These are phyloP conservation scores for Nyctalus aviator DNA, from an alignment of 2,797 vertebrate species.

Conservation along the genomic window DNA sequence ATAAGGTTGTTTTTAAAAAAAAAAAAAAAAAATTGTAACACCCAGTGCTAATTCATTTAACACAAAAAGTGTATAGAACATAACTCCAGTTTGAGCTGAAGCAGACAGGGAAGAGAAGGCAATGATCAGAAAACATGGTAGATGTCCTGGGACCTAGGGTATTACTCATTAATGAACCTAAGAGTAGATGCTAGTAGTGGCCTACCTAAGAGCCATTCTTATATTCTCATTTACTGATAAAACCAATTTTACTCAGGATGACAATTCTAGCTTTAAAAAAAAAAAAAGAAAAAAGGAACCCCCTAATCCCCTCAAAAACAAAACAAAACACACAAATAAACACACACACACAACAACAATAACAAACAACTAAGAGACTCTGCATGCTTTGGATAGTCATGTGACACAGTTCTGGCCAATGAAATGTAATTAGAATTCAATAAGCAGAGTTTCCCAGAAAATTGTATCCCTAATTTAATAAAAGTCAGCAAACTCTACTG, in stretches of 20 bases:
- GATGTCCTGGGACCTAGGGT: background rate
- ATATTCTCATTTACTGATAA: background rate
- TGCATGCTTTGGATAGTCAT: background rate
- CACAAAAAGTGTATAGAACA: background rate
- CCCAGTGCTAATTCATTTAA: background rate
- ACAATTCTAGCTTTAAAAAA: background rate
- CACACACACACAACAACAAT: too few species aligned
- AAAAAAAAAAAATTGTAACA: slow-evolving; percentile 26
- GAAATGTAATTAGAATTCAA: background rate
- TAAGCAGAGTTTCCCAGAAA: background rate
- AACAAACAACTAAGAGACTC: background rate
- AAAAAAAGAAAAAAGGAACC: too few species aligned
- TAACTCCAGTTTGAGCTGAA: background rate
- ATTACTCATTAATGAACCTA: background rate
- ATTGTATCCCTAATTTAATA: background rate
- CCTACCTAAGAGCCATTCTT: background rate
- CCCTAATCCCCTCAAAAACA: too few species aligned
- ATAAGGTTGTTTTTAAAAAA: background rate
- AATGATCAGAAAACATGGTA: background rate
- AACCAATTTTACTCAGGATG: slow-evolving; percentile 20
- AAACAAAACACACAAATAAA: too few species aligned
- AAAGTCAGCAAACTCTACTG: background rate
- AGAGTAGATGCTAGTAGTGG: background rate
- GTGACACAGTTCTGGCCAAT: background rate
- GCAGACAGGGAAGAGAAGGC: background rate